phyloP scores from a whole-genome alignment of 2,888 invertebrate genomes.

The Quadroppia sp. region DNA sequence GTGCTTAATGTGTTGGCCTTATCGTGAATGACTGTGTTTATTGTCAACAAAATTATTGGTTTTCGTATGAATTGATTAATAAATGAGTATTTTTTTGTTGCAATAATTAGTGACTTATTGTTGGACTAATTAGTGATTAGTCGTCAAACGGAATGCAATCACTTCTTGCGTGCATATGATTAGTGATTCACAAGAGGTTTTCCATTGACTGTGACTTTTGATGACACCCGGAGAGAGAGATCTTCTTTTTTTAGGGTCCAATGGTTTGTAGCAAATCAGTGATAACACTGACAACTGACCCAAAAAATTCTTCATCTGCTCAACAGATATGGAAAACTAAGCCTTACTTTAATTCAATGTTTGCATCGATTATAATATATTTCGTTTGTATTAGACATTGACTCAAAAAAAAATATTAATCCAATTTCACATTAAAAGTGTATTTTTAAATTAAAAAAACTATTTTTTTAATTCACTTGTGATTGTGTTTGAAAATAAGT shows the following conservation, averaged over 20 bases:
- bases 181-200: not conserved
- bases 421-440: no score
- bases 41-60: no score
- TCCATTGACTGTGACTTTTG: constrained; percentile 1
- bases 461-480: not conserved
- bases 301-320: constrained; percentile 25
- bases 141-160: not conserved
- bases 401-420: not conserved
- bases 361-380: constrained; percentile 28
- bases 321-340: not conserved
- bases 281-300: constrained; percentile 6
- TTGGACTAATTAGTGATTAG: not conserved
- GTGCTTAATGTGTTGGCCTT: no score
- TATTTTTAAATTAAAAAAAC: not conserved
- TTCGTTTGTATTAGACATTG: not conserved
- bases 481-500: no score
- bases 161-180: constrained; percentile 22
- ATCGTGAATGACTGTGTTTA: no score
- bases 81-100: no score
- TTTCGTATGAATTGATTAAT: no score
- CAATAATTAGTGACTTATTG: not conserved
- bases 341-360: not conserved
- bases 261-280: constrained; percentile 19
- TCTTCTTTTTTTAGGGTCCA: constrained; percentile 22
- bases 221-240: not conserved